A percentile compares a stretch with the other conserved stretches of the same genome.
phyloP scores from a whole-genome alignment of 2,888 invertebrate species.

The Rhamnusium bicolor region DNA sequence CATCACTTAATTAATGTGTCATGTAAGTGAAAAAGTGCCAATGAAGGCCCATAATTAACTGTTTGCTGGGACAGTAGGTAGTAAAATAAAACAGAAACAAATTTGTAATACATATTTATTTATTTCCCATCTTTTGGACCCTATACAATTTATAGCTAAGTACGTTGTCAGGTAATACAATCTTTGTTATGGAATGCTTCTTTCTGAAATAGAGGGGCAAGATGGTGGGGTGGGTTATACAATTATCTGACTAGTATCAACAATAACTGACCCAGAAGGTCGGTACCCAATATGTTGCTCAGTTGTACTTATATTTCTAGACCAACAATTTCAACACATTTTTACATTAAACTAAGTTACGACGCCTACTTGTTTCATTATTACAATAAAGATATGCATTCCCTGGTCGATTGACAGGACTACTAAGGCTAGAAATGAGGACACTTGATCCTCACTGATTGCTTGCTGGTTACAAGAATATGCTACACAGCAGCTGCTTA shows the following conservation, averaged over 20 bases:
- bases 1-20: no score
- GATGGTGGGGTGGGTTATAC: conserved; percentile 71
- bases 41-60: no score
- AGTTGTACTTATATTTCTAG: conserved; percentile 68
- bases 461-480: conserved; percentile 56
- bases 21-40: no score
- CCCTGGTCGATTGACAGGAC: conserved; percentile 69
- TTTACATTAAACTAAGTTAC: conserved; percentile 69
- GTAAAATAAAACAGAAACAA: conserved; percentile 11
- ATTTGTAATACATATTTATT: conserved; percentile 73
- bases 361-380: conserved; percentile 66
- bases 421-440: conserved; percentile 69
- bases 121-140: conserved; percentile 84
- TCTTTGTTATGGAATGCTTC: conserved; percentile 72
- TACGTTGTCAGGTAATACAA: conserved; percentile 75
- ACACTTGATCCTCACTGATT: conserved; percentile 59
- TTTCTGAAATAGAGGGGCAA: conserved; percentile 70
- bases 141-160: conserved; percentile 82
- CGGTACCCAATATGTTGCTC: conserved; percentile 54
- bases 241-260: conserved; percentile 72
- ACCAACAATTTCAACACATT: conserved; percentile 70
- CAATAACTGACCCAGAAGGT: conserved; percentile 59
- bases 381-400: conserved; percentile 71
- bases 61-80: not conserved
- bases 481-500: conserved; percentile 59